Percentiles rank a stretch among this genome's conserved stretches.
These are phyloP conservation scores for Diabrotica virgifera DNA, from an alignment of 1,140 invertebrate species.

Conservation along the genomic window DNA sequence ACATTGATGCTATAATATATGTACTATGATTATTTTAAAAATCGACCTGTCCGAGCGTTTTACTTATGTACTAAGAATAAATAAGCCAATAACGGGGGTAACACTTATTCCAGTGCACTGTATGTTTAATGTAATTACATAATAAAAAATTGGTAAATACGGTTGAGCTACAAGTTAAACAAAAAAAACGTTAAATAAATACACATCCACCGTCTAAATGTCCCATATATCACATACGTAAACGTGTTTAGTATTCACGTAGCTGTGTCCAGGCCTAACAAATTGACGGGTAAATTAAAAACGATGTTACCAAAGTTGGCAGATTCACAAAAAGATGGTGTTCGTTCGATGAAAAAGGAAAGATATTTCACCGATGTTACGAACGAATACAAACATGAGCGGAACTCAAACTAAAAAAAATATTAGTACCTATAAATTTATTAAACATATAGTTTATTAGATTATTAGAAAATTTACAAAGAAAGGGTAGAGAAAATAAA, in stretches of 20 bases:
- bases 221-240: neutral
- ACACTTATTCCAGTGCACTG: too few species aligned
- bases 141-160: neutral
- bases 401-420: neutral
- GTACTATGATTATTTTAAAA: too few species aligned
- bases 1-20: too few species aligned
- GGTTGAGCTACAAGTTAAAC: neutral
- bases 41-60: too few species aligned
- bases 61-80: too few species aligned
- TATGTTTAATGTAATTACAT: too few species aligned
- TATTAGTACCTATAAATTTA: neutral
- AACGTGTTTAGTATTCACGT: neutral
- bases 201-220: neutral
- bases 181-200: neutral
- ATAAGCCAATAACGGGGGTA: too few species aligned
- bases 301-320: slow-evolving; percentile 1
- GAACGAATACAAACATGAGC: neutral
- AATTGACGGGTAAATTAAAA: slow-evolving; percentile 3
- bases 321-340: slow-evolving; percentile 2
- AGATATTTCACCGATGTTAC: neutral
- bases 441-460: too few species aligned
- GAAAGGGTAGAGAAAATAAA: too few species aligned
- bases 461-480: too few species aligned
- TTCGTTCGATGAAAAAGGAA: neutral
- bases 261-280: neutral